Evolutionary conservation across 2,113 vertebrate species (phyloP).

Genomic region (Myotis davidii): DNA sequence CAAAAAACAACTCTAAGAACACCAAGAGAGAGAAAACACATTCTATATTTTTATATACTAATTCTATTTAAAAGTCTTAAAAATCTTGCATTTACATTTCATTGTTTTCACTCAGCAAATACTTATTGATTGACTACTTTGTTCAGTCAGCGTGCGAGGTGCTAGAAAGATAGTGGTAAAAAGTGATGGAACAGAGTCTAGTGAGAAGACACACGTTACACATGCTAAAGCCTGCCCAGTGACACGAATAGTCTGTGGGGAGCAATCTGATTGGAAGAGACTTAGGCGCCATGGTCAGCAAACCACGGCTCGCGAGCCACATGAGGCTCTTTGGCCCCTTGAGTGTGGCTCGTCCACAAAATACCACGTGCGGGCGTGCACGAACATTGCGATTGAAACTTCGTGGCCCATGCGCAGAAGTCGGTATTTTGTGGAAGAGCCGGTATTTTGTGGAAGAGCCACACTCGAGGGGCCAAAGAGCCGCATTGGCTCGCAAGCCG

Average conservation of each 20-base stretch:
- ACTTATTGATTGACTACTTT: neutral
- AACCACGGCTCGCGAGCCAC: too few species aligned
- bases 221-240: neutral
- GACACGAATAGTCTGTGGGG: neutral
- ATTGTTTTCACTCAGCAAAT: slow-evolving; percentile 18
- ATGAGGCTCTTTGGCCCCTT: too few species aligned
- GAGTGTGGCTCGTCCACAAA: too few species aligned
- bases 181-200: neutral
- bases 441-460: too few species aligned
- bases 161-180: neutral
- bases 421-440: too few species aligned
- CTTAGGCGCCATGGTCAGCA: too few species aligned
- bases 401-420: too few species aligned
- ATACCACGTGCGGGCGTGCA: too few species aligned
- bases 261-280: neutral
- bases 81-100: neutral
- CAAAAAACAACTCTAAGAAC: neutral
- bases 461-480: too few species aligned
- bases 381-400: too few species aligned
- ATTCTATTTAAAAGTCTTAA: slow-evolving; percentile 17
- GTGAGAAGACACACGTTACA: neutral
- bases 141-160: neutral
- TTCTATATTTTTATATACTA: slow-evolving; percentile 13
- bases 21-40: neutral
- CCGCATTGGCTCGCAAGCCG: too few species aligned